These are phyloP conservation scores for Lagenorhynchus albirostris DNA, from an alignment of 2,113 vertebrate species.

Conservation along the genomic window DNA sequence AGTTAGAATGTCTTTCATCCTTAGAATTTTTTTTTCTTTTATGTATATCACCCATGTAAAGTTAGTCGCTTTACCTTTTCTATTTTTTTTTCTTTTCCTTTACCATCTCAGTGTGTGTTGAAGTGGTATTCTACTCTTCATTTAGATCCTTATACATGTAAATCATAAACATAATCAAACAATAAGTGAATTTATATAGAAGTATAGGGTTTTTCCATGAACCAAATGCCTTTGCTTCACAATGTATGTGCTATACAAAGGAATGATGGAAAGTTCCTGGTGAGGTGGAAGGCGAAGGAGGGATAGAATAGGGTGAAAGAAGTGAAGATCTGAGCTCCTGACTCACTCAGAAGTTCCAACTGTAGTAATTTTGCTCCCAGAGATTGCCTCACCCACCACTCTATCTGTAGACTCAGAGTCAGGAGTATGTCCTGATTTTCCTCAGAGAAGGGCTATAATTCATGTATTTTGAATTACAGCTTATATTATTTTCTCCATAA, in stretches of 20 bases:
- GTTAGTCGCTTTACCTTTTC: not conserved
- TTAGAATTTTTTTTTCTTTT: not conserved
- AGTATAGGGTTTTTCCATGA: not conserved
- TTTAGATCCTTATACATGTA: not conserved
- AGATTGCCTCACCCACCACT: not conserved
- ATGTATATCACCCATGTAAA: not conserved
- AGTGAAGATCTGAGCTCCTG: not conserved
- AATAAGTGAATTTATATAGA: not conserved
- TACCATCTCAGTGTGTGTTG: not conserved
- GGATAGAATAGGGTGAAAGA: not conserved
- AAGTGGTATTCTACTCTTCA: not conserved
- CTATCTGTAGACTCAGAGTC: not conserved
- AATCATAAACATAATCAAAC: not conserved
- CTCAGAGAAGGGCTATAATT: not conserved
- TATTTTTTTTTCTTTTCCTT: not conserved
- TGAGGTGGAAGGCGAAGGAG: not conserved
- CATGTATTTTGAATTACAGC: not conserved
- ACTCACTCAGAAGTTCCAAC: not conserved
- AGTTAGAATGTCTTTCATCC: not conserved
- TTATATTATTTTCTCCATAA: not conserved
- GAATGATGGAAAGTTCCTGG: too few species aligned
- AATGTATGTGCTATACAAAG: not conserved
- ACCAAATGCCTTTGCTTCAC: not conserved
- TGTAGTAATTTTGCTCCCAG: not conserved
- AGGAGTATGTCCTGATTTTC: not conserved